A percentile compares a stretch with the other conserved stretches of the same genome.
These are phyloP conservation scores for Acanthurus leucopareius DNA, from an alignment of 2,797 vertebrate genomes.

Conservation along the genomic window DNA sequence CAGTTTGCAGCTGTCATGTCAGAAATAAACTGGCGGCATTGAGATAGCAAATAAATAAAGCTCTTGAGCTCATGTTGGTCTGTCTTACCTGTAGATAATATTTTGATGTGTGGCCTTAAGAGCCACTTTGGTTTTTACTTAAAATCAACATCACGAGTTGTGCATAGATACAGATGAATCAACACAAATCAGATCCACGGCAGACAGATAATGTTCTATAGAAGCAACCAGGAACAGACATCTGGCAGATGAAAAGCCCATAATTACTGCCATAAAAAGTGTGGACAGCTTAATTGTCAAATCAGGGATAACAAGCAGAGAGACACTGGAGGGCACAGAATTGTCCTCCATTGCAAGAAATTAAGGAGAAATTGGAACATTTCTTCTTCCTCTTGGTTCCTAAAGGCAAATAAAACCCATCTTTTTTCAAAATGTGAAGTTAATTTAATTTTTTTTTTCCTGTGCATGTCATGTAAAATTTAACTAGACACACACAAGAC, in stretches of 20 bases:
- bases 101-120: background rate
- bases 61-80: background rate
- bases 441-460: background rate
- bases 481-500: background rate
- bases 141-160: constrained; percentile 7
- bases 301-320: constrained; percentile 75
- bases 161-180: constrained; percentile 36
- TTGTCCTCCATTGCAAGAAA: constrained; percentile 35
- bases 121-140: background rate
- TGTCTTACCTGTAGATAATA: background rate
- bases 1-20: too few relatives aligned
- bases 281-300: constrained; percentile 78
- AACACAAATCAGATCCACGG: constrained; percentile 41
- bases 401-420: background rate
- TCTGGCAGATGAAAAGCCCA: constrained; percentile 73
- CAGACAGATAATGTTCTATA: constrained; percentile 45
- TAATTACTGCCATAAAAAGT: constrained; percentile 79
- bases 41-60: too few relatives aligned
- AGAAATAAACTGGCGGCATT: too few relatives aligned
- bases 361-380: constrained; percentile 31
- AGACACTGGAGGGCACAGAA: constrained; percentile 59
- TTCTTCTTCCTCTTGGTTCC: constrained; percentile 22
- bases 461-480: background rate
- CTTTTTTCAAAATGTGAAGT: constrained; percentile 2
- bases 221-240: constrained; percentile 62